Percentiles rank a stretch among this genome's conserved stretches.
phyloP scores from a whole-genome alignment of 2,797 vertebrate species.

The Tragelaphus eurycerus region DNA sequence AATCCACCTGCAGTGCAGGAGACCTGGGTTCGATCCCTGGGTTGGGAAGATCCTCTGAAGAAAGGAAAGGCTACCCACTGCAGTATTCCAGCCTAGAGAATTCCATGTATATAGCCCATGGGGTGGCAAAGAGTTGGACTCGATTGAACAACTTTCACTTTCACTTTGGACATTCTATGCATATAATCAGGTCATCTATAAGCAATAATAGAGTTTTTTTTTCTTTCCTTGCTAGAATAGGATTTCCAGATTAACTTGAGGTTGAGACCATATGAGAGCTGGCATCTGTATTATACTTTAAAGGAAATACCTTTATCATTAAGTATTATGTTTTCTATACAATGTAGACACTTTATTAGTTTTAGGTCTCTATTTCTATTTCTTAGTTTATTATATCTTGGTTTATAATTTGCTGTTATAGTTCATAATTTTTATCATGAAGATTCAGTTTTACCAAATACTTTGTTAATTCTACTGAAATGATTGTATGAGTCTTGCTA shows the following conservation, averaged over 20 bases:
- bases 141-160: not conserved
- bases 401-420: not conserved
- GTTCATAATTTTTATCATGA: not conserved
- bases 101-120: not conserved
- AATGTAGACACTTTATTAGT: not conserved
- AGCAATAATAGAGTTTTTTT: not conserved
- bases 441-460: not conserved
- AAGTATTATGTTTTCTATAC: not conserved
- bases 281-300: not conserved
- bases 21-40: not conserved
- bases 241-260: not conserved
- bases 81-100: not conserved
- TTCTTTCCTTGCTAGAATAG: not conserved
- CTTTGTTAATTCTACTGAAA: not conserved
- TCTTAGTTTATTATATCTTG: not conserved
- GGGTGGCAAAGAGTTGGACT: not conserved
- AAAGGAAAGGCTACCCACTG: not conserved
- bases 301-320: not conserved
- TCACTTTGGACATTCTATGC: not conserved
- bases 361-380: not conserved
- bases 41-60: not conserved
- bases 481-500: not conserved
- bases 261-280: not conserved
- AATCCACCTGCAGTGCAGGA: not conserved
- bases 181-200: not conserved